Conservation (phyloP, 2,797 vertebrate species). For the Babyrousa celebensis region DNA sequence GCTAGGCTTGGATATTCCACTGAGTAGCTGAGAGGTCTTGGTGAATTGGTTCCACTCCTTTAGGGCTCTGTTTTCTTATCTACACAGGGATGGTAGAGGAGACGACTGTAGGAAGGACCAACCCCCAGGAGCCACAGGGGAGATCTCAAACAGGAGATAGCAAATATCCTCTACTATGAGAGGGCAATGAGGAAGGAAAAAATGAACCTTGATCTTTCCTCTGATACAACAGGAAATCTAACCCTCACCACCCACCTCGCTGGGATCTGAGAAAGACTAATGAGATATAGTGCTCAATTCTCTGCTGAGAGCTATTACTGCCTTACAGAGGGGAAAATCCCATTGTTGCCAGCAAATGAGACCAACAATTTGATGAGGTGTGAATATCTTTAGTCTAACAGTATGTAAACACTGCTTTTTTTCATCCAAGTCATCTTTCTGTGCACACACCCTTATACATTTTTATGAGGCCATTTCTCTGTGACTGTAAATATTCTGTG, state of each 20-base stretch:
- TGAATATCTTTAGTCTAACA: constrained; percentile 86
- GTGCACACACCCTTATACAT: constrained; percentile 75
- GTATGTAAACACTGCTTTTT: constrained; percentile 85
- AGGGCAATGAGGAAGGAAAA: background rate
- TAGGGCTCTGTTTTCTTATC: background rate
- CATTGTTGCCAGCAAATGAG: constrained; percentile 84
- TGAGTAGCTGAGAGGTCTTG: background rate
- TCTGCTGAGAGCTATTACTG: constrained; percentile 80
- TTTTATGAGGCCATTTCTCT: constrained; percentile 84
- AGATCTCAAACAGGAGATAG: background rate
- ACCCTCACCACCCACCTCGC: constrained; percentile 80
- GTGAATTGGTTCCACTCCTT: too few relatives aligned
- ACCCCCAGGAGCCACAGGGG: background rate
- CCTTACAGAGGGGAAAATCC: constrained; percentile 76
- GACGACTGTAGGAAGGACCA: background rate
- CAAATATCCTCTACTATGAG: background rate
- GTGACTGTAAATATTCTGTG: constrained; percentile 72
- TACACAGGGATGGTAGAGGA: background rate
- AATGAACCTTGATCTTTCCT: constrained; percentile 34
- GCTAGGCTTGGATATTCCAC: background rate
- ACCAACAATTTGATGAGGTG: constrained; percentile 87
- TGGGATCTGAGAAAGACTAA: constrained; percentile 85
- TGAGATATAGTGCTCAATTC: constrained; percentile 69
- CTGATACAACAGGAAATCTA: constrained; percentile 25
- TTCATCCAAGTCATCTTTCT: constrained; percentile 79